Evolutionary conservation across 2,888 invertebrate species (phyloP).

Genomic region (Neoaliturus tenellus): DNA sequence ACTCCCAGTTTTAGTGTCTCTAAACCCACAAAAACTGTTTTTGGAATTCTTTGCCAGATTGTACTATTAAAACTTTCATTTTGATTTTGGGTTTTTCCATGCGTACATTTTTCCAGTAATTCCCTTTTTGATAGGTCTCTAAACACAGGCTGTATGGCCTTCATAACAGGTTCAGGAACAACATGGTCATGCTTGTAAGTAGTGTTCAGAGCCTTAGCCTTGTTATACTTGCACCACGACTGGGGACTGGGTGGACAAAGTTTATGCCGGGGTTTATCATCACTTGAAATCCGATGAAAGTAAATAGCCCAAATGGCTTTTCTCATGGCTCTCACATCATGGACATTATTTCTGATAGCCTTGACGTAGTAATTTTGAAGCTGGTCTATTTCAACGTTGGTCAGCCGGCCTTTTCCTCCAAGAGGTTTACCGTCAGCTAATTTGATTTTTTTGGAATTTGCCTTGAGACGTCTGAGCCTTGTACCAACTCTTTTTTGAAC

Average conservation of each 20-base stretch:
- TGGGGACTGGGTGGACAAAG: neutral
- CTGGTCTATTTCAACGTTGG: constrained; percentile 38
- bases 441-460: constrained; percentile 30
- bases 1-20: neutral
- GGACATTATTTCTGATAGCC: constrained; percentile 58
- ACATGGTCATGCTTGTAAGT: neutral
- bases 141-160: too few relatives aligned
- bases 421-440: constrained; percentile 55
- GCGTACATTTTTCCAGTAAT: too few relatives aligned
- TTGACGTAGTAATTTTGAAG: constrained; percentile 58
- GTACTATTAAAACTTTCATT: neutral
- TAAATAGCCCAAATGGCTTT: constrained; percentile 59
- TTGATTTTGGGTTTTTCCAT: neutral
- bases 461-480: neutral
- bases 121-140: too few relatives aligned
- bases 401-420: constrained; percentile 52
- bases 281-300: constrained; percentile 57
- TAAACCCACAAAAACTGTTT: neutral
- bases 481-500: constrained; percentile 47
- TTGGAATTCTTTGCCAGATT: neutral
- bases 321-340: too few relatives aligned
- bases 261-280: neutral
- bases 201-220: neutral
- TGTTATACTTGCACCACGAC: neutral
- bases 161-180: too few relatives aligned